phyloP scores from a whole-genome alignment of 2,797 vertebrate genomes.

The Schizothorax lantsangensis region DNA sequence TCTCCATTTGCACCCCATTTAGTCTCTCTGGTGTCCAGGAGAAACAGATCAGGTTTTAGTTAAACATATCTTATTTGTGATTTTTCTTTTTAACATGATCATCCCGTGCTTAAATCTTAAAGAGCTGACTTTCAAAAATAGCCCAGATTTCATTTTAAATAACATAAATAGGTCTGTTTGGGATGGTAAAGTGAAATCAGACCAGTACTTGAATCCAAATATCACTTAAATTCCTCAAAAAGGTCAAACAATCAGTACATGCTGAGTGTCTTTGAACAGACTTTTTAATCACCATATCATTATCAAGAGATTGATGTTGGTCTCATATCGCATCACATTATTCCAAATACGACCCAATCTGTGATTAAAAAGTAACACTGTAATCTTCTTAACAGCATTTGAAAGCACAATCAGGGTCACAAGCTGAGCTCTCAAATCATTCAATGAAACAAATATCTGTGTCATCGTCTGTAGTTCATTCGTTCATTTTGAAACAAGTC shows the following conservation, averaged over 20 bases:
- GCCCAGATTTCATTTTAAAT: neutral
- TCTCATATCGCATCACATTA: constrained; percentile 13
- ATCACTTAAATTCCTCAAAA: neutral
- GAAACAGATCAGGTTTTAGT: neutral
- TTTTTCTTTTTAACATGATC: neutral
- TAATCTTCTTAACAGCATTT: constrained; percentile 35
- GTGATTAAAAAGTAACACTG: constrained; percentile 29
- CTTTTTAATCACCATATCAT: constrained; percentile 16
- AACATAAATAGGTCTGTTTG: neutral
- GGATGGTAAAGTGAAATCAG: neutral
- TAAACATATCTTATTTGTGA: neutral
- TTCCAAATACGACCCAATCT: constrained; percentile 11
- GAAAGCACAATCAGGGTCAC: constrained; percentile 35
- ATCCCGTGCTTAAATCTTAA: neutral
- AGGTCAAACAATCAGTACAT: neutral
- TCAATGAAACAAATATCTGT: neutral
- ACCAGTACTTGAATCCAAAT: neutral
- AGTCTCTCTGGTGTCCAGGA: neutral
- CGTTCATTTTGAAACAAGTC: neutral
- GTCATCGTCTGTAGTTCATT: constrained; percentile 15
- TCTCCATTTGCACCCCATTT: neutral
- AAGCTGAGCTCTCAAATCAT: constrained; percentile 31
- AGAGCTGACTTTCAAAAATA: neutral
- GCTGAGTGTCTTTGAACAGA: neutral
- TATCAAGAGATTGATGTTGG: constrained; percentile 33